Evolutionary conservation across 2,797 vertebrate species (phyloP), one percentile per base, ranked within the genome.

Genomic region (Hydrophis major): DNA sequence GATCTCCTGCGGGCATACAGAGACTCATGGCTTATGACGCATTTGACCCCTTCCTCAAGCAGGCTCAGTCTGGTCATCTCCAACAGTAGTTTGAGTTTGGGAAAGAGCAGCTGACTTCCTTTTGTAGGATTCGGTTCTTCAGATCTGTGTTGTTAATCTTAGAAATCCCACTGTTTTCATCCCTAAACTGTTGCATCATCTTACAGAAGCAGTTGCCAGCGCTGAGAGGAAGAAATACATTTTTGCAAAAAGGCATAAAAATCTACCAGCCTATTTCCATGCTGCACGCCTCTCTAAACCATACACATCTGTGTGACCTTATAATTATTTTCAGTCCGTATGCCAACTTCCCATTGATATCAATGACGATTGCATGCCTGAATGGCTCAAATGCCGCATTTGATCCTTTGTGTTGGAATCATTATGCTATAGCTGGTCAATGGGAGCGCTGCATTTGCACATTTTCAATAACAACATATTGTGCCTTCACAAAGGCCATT

Each of bases 401-500:
- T 91, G 74, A 55, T 91, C 74, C 92, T 92, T 92, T n/a, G 0
- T 0, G 90, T 91, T 47, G 66, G 93, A 93, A 90, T 87, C 90
- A 86, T 60, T 93, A 86, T 91, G 78, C 56, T 89, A 55, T 14
- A 25, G 91, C 92, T 95, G 91, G 94, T 32, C 28, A 69, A 87
- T 89, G 93, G 25, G 87, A 90, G 53, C 20, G 90, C 50, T 89
- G 93, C 87, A 94, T 86, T 87, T 94, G 69, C 87, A 93, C 92
- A 92, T 92, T 95, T 87, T 90, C 60, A 91, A 42, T 56, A 32
- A 92, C 93, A 89, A 91, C 89, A 94, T 86, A 93, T 89, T 92
- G 92, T 94, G 74, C 66, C 89, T 89, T 92, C 87, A 93, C 78
- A 92, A 93, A 91, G 93, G 42, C 8, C 95, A 91, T 27, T 93